These are phyloP conservation scores for Pardosa pseudoannulata DNA, from an alignment of 2,888 invertebrate genomes.

Conservation along the genomic window DNA sequence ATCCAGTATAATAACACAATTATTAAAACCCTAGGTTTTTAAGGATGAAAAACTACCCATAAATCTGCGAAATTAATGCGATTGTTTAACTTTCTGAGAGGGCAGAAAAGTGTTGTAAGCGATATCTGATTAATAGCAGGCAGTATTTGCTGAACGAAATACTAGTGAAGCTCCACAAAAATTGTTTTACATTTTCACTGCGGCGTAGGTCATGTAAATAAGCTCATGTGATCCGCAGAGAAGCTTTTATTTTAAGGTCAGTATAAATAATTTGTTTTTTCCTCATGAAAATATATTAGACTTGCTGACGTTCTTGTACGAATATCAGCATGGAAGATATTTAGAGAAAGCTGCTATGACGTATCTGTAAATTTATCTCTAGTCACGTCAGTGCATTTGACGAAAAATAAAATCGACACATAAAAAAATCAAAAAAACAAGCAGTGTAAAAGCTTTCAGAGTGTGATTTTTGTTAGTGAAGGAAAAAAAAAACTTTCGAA, in stretches of 20 bases:
- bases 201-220: constrained; percentile 12
- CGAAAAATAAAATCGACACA: background rate
- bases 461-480: background rate
- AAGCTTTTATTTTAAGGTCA: constrained; percentile 11
- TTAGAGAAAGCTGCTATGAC: background rate
- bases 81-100: too few species aligned
- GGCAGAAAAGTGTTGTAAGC: too few species aligned
- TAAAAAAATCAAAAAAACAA: constrained; percentile 7
- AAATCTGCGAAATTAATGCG: too few species aligned
- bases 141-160: too few species aligned
- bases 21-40: too few species aligned
- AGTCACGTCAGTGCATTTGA: constrained; percentile 7
- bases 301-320: background rate
- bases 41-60: too few species aligned
- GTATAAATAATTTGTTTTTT: background rate
- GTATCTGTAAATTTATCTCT: background rate
- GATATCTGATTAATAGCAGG: too few species aligned
- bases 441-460: too few species aligned
- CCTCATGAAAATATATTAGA: background rate
- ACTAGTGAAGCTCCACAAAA: too few species aligned
- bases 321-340: background rate
- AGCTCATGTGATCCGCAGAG: background rate
- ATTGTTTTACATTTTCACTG: background rate
- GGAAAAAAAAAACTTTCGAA: too few species aligned
- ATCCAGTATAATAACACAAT: too few species aligned